Conservation (phyloP, 1,140 invertebrate genomes). For the Spodoptera frugiperda region DNA sequence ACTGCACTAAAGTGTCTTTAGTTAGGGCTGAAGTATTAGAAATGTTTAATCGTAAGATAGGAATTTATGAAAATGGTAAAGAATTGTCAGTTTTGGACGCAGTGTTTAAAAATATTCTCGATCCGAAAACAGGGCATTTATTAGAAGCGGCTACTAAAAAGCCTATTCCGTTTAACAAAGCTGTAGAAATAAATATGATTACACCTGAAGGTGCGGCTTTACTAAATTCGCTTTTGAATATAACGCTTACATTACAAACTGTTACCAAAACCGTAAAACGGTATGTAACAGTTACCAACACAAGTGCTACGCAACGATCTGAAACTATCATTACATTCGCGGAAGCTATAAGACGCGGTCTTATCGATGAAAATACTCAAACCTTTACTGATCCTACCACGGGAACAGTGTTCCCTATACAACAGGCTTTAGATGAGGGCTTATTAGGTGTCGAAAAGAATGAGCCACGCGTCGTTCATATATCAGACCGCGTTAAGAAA, state of each 20-base stretch:
- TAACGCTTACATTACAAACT: conserved; percentile 94
- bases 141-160: conserved; percentile 92
- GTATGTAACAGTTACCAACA: conserved; percentile 91
- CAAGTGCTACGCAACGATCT: conserved; percentile 86
- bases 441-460: conserved; percentile 88
- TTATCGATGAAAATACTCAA: conserved; percentile 92
- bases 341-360: conserved; percentile 91
- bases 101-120: conserved; percentile 93
- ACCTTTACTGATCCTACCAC: conserved; percentile 93
- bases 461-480: conserved; percentile 73
- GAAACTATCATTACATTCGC: conserved; percentile 91
- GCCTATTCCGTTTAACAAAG: conserved; percentile 93
- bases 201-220: conserved; percentile 94
- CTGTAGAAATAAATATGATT: conserved; percentile 94
- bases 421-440: conserved; percentile 93
- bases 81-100: conserved; percentile 95
- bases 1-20: conserved; percentile 89
- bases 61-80: conserved; percentile 90
- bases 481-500: conserved; percentile 79
- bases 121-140: conserved; percentile 95
- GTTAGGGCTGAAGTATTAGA: conserved; percentile 93
- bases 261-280: conserved; percentile 93
- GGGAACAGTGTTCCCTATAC: conserved; percentile 91
- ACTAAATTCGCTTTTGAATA: conserved; percentile 93
- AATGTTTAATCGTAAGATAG: conserved; percentile 93